Evolutionary conservation across 2,888 invertebrate genomes (phyloP).

Genomic region (Augiades crinisus): DNA sequence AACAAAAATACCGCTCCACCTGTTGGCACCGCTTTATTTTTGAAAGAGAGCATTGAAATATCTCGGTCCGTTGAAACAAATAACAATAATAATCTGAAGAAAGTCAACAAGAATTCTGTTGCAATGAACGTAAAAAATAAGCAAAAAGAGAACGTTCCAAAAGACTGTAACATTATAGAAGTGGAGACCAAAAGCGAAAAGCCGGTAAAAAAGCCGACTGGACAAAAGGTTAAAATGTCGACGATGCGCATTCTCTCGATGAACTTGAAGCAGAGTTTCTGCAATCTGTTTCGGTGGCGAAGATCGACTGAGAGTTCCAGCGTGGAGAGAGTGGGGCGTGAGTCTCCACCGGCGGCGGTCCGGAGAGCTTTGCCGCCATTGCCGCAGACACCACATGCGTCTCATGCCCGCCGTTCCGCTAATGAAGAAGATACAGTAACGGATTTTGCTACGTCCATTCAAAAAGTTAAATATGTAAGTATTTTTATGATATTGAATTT

Average conservation of each 20-base stretch:
- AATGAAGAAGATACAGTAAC: constrained; percentile 80
- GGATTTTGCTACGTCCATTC: constrained; percentile 95
- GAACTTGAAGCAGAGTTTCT: constrained; percentile 91
- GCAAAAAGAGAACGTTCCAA: constrained; percentile 64
- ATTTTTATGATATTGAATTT: no score
- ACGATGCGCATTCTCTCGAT: constrained; percentile 85
- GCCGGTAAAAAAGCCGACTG: constrained; percentile 46
- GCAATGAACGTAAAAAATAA: constrained; percentile 83
- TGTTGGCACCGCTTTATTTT: constrained; percentile 44
- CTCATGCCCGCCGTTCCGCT: constrained; percentile 44
- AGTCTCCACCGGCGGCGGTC: constrained; percentile 64
- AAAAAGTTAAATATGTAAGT: constrained; percentile 96
- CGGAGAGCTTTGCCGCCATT: constrained; percentile 71
- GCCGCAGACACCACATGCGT: constrained; percentile 48
- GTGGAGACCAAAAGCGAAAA: constrained; percentile 69
- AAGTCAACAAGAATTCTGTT: constrained; percentile 78
- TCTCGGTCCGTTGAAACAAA: constrained; percentile 60
- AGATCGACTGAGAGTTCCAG: constrained; percentile 47
- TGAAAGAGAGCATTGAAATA: constrained; percentile 60
- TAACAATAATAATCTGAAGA: constrained; percentile 75
- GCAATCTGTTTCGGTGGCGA: constrained; percentile 90
- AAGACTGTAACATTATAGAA: constrained; percentile 49
- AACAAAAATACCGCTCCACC: constrained; percentile 12
- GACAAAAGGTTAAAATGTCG: constrained; percentile 83
- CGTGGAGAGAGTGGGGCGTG: constrained; percentile 51